Conservation (phyloP, 1,140 invertebrate species). For the Nasonia longicornis region DNA sequence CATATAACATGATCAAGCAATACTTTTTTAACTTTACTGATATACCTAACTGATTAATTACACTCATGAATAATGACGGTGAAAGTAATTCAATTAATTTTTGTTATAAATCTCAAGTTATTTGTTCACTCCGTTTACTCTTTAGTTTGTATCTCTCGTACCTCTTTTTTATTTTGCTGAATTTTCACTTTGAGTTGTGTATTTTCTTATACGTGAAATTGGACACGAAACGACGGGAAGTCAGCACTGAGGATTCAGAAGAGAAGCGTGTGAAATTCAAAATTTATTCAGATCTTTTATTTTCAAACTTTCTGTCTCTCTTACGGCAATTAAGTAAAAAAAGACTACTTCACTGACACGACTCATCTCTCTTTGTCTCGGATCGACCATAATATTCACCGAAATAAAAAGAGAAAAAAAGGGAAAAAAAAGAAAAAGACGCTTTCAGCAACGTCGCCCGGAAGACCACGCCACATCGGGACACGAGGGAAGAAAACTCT, state of each 20-base stretch:
- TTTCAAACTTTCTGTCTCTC: neutral
- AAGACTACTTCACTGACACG: constrained; percentile 49
- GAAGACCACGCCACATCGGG: constrained; percentile 63
- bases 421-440: constrained; percentile 57
- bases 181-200: constrained; percentile 13
- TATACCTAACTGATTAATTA: constrained; percentile 12
- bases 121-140: neutral
- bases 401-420: constrained; percentile 46
- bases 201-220: neutral
- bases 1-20: constrained; percentile 3
- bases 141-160: neutral
- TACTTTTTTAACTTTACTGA: constrained; percentile 5
- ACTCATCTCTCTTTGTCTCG: constrained; percentile 44
- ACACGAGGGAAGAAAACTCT: constrained; percentile 63
- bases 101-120: neutral
- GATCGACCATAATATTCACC: constrained; percentile 50
- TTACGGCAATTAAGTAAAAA: neutral
- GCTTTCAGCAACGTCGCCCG: constrained; percentile 64
- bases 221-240: neutral
- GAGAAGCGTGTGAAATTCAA: constrained; percentile 24
- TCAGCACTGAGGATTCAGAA: neutral
- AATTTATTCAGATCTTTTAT: constrained; percentile 14
- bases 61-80: neutral
- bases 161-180: neutral
- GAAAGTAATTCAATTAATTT: neutral